A percentile compares a stretch with the other conserved stretches of the same genome.
Conservation (phyloP, 2,797 vertebrate species). For the Hippopotamyrus pictus region DNA sequence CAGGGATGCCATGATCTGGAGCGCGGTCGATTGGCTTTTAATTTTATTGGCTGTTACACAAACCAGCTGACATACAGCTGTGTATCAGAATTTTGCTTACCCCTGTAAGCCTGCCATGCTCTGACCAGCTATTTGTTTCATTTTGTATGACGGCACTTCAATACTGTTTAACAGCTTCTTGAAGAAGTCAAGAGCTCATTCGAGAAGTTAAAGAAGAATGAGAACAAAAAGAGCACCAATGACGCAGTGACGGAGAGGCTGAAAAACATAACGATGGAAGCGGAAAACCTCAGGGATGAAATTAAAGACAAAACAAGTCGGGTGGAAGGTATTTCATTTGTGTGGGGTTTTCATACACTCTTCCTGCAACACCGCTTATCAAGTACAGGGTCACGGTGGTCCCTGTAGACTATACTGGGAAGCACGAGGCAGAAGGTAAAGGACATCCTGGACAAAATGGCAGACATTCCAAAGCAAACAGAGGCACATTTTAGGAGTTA, state of each 20-base stretch:
- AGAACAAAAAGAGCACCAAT: conserved; percentile 33
- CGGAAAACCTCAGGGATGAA: conserved; percentile 57
- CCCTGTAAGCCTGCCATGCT: neutral
- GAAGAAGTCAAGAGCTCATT: conserved; percentile 54
- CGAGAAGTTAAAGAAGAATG: conserved; percentile 55
- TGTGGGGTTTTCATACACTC: neutral
- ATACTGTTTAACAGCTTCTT: conserved; percentile 58
- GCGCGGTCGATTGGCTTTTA: neutral
- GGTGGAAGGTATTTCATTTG: conserved; percentile 60
- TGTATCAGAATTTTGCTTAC: neutral
- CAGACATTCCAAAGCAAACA: neutral
- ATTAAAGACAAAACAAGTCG: conserved; percentile 63
- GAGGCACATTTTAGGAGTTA: neutral
- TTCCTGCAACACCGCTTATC: neutral
- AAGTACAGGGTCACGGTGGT: neutral
- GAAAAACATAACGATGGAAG: conserved; percentile 58
- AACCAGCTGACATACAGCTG: neutral
- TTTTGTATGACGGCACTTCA: neutral
- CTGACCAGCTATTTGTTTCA: neutral
- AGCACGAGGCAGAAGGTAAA: neutral
- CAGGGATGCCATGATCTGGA: neutral
- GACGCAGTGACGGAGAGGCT: conserved; percentile 53
- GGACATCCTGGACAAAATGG: neutral
- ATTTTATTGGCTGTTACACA: neutral
- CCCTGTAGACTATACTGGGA: neutral